A percentile compares a stretch with the other conserved stretches of the same genome.
Conservation (phyloP, 2,888 invertebrate genomes). For the Dicroscelio sp. region DNA sequence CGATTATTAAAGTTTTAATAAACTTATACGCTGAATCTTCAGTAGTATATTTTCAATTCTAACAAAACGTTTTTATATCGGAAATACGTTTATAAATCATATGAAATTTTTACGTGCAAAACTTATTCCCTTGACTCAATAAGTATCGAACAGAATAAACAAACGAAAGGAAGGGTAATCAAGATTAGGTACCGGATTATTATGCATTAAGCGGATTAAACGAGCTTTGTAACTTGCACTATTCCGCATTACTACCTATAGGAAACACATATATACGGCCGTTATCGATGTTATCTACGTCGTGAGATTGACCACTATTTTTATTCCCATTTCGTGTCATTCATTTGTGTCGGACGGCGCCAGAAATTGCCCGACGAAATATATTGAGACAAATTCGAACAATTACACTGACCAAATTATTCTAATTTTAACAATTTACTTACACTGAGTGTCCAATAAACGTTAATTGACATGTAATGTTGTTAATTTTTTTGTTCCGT, state of each 20-base stretch:
- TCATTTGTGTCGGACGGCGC: constrained; percentile 23
- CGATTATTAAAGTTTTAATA: too few relatives aligned
- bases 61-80: too few relatives aligned
- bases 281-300: constrained; percentile 49
- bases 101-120: neutral
- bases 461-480: constrained; percentile 14
- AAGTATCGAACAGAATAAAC: constrained; percentile 47
- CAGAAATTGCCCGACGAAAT: constrained; percentile 39
- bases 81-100: neutral
- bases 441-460: constrained; percentile 25
- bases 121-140: neutral
- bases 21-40: too few relatives aligned
- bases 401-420: constrained; percentile 59
- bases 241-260: constrained; percentile 39
- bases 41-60: neutral
- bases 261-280: constrained; percentile 53
- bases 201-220: constrained; percentile 67
- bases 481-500: constrained; percentile 8
- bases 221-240: constrained; percentile 53
- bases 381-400: constrained; percentile 54
- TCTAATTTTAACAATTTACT: constrained; percentile 64
- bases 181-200: constrained; percentile 63
- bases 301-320: constrained; percentile 63
- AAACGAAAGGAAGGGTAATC: constrained; percentile 21
- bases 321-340: constrained; percentile 60